Evolutionary conservation across 2,797 vertebrate genomes (phyloP).

Genomic region (Loriculus beryllinus): DNA sequence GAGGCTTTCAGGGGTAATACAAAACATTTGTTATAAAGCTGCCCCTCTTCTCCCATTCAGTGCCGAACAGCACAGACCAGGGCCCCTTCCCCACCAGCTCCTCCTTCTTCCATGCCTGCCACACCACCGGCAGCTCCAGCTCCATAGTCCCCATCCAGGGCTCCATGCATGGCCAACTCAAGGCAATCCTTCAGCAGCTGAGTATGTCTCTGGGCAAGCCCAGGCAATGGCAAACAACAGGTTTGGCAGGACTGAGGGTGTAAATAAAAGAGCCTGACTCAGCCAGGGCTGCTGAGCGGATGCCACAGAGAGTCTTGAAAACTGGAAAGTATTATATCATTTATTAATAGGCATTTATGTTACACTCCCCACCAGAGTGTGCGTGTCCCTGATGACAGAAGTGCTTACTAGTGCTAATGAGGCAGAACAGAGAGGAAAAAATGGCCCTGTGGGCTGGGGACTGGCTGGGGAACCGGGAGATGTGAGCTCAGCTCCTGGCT

Average conservation of each 20-base stretch:
- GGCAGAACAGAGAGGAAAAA: conserved; percentile 68
- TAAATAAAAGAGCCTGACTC: conserved; percentile 58
- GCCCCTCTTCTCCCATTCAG: neutral
- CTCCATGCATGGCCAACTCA: neutral
- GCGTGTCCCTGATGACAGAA: conserved; percentile 69
- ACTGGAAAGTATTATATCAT: conserved; percentile 71
- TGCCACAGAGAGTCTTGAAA: conserved; percentile 35
- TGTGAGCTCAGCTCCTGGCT: conserved; percentile 68
- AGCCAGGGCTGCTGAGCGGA: conserved; percentile 54
- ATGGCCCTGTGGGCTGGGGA: conserved; percentile 56
- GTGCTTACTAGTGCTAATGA: conserved; percentile 67
- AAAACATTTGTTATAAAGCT: conserved; percentile 15
- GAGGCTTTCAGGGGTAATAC: neutral
- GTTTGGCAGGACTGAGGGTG: conserved; percentile 51
- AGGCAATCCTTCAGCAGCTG: neutral
- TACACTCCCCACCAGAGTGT: conserved; percentile 66
- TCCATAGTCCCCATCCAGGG: neutral
- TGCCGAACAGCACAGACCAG: neutral
- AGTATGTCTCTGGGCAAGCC: neutral
- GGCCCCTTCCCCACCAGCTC: accelerated
- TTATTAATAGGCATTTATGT: conserved; percentile 62
- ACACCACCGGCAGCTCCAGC: accelerated
- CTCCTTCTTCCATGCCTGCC: neutral
- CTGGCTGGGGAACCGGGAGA: conserved; percentile 56
- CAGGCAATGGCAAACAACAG: conserved; percentile 34